phyloP scores from a whole-genome alignment of 1,140 invertebrate genomes.

The Diplogasteroides magnus region DNA sequence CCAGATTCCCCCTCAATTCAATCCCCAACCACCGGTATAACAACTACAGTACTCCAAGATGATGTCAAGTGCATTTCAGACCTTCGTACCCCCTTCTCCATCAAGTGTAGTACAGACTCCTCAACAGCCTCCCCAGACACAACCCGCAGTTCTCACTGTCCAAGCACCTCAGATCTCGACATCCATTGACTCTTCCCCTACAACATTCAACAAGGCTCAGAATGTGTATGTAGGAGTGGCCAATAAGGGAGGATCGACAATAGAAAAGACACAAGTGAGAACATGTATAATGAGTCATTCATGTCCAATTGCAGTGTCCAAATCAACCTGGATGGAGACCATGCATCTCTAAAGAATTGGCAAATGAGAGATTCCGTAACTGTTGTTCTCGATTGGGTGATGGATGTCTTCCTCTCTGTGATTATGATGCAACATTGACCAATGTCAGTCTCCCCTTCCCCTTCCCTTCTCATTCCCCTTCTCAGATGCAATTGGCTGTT shows the following conservation, averaged over 20 bases:
- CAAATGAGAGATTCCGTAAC: constrained; percentile 51
- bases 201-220: background rate
- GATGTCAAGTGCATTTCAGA: background rate
- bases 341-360: constrained; percentile 50
- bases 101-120: background rate
- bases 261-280: too few species aligned
- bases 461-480: background rate
- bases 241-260: too few species aligned
- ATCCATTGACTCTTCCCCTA: constrained; percentile 25
- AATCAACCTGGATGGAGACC: constrained; percentile 50
- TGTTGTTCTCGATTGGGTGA: constrained; percentile 50
- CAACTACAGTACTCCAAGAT: background rate
- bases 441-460: constrained; percentile 33
- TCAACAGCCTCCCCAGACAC: background rate
- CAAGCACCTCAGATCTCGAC: constrained; percentile 28
- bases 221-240: too few species aligned
- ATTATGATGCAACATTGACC: constrained; percentile 48
- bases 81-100: background rate
- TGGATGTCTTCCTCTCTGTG: constrained; percentile 47
- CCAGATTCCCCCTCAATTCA: background rate
- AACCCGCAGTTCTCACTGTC: constrained; percentile 3
- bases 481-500: constrained; percentile 53
- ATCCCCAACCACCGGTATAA: background rate
- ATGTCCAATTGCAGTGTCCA: constrained; percentile 31
- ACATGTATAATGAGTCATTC: too few species aligned